Base-by-base conservation (phyloP, 2,797 vertebrate genomes). In the Perdix hodgsoniae region DNA sequence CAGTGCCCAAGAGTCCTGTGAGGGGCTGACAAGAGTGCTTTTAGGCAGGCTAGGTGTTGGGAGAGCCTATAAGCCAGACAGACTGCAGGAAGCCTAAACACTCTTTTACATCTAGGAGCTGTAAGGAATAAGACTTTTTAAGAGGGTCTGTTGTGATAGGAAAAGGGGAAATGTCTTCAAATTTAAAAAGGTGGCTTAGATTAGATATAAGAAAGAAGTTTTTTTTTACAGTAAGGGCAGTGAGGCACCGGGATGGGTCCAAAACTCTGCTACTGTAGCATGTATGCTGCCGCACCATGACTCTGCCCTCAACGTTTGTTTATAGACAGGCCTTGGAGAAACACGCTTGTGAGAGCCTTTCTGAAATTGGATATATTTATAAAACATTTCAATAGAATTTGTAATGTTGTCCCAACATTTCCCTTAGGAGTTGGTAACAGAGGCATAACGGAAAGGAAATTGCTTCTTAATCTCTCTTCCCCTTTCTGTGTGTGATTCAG, bases 241-340 rank as follows among this genome's bases (percentile, higher is more conserved):
- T 31, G 52, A 54, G 16, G 52, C 15, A 17, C 16, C 1, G 9
- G 29, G 29, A 54, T 31, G 27, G 24, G 12, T 18, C 31, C 45
- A 45, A 44, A 94, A 47, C 27, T 44, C 37, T 69, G 21, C 24
- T 40, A 17, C 15, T 39, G 63, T 69, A 69, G 59, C 37, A 3
- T 0, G 0, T 29, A n/a, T 37, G 40, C 63, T 27, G 3, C 35
- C 35, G 8, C 3, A 1, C 40, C 27, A 22, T 17, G 15, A 50
- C 37, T 67, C 18, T 69, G 50, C 23, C 49, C 33, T 61, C 37
- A 26, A 18, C 10, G 4, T 54, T 18, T 18, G 29, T 11, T 31
- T 31, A 31, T 27, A 40, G 60, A 40, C 56, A 39, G 19, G 18
- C 21, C 44, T 44, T 40, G 27, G 29, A 65, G 39, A 44, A 50